phyloP scores from a whole-genome alignment of 2,888 invertebrate genomes.

The Enchytraeus crypticus region DNA sequence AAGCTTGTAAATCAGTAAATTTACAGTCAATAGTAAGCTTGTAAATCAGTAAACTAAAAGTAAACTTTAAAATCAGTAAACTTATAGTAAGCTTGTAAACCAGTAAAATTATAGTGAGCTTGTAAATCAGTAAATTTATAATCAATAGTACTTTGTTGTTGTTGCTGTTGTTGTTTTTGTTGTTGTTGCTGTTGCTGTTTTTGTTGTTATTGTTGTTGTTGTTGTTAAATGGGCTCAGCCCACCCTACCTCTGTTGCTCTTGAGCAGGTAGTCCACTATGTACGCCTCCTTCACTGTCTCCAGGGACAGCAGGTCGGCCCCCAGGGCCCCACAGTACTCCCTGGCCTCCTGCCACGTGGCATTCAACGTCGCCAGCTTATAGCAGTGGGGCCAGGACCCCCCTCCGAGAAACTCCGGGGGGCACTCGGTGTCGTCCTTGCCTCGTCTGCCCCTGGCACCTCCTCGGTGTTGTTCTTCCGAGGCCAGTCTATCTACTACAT shows the following conservation, averaged over 20 bases:
- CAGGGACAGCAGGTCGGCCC: constrained; percentile 34
- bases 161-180: too few relatives aligned
- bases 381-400: constrained; percentile 35
- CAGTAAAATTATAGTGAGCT: too few relatives aligned
- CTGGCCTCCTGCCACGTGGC: constrained; percentile 38
- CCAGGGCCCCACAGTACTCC: constrained; percentile 37
- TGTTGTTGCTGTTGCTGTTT: too few relatives aligned
- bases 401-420: constrained; percentile 33
- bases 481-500: constrained; percentile 13
- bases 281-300: constrained; percentile 36
- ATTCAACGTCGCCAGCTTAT: constrained; percentile 36
- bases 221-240: too few relatives aligned
- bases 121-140: too few relatives aligned
- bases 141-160: too few relatives aligned
- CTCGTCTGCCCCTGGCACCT: neutral
- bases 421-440: constrained; percentile 20
- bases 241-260: constrained; percentile 33
- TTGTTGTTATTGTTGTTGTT: too few relatives aligned
- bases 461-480: constrained; percentile 3
- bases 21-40: too few relatives aligned
- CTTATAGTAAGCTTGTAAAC: too few relatives aligned
- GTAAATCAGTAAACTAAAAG: too few relatives aligned
- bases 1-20: too few relatives aligned
- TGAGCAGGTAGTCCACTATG: constrained; percentile 35
- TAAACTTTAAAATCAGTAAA: too few relatives aligned